Evolutionary conservation across 2,113 vertebrate genomes (phyloP).

Genomic region (Albula glossodonta): DNA sequence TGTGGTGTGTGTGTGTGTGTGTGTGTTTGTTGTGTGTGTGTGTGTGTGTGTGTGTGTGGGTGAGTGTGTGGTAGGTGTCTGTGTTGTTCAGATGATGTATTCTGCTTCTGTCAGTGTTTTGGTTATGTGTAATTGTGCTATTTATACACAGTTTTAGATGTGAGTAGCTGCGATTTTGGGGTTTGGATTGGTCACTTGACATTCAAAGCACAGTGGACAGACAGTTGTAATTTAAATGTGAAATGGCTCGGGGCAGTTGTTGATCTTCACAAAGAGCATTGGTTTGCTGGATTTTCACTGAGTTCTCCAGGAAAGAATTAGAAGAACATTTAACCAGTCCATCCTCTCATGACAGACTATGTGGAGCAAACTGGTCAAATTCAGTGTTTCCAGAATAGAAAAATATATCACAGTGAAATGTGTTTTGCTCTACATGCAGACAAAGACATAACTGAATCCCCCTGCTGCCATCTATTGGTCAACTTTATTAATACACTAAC

Average conservation of each 20-base stretch:
- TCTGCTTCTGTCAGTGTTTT: no score
- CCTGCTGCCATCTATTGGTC: conserved; percentile 54
- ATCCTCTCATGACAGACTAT: not conserved
- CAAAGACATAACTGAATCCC: conserved; percentile 25
- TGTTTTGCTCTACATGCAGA: not conserved
- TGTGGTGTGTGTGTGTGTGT: not conserved
- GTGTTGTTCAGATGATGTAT: not conserved
- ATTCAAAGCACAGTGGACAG: not conserved
- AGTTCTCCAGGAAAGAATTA: not conserved
- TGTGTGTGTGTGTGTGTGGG: not conserved
- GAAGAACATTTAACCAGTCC: no score
- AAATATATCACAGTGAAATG: not conserved
- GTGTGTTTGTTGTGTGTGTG: not conserved
- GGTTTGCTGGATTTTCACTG: not conserved
- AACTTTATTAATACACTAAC: not conserved
- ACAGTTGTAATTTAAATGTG: not conserved
- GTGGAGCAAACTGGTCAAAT: not conserved
- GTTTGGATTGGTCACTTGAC: not conserved
- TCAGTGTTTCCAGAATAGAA: not conserved
- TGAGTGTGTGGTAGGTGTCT: not conserved
- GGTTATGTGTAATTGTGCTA: no score
- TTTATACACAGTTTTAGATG: no score
- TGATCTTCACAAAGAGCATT: not conserved
- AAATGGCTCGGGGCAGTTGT: not conserved
- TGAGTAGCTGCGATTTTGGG: not conserved